Base-by-base conservation (phyloP, 2,888 invertebrate species). In the Scaptomyza reducta region DNA sequence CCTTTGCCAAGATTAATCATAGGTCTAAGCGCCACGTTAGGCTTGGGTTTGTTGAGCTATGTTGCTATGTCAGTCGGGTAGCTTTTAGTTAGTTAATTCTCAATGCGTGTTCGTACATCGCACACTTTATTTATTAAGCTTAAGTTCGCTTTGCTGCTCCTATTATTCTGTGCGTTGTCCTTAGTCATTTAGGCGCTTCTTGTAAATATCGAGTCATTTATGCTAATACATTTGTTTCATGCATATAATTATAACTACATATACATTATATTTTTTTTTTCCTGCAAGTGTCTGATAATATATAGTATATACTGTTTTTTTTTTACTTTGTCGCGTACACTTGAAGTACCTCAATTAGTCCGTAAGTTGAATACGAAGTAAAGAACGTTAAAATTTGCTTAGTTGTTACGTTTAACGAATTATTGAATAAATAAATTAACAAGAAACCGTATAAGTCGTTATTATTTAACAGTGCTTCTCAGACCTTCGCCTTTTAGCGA, bases 171-270 rank as follows among this genome's bases (percentile, higher is more conserved):
- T 69, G 61, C 70, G 46, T 59, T 59, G 50, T 69, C 63, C 67
- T 71, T 82, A 87, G 83, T 82, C 76, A 79, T 25, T 66, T 87
- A 88, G 78, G 82, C 67, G 85, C 79, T 87, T 85, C 49, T 75
- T 88, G 87, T 87, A 87, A 77, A 89, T 87, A 87, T 87, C 87
- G 78, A 87, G 87, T 87, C 87, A 87, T 87, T 80, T 89, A 84
- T 87, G 82, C 66, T 87, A 77, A 79, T 73, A 57, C 60, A 51
- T 64, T 63, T 61, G 55, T 63, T 73, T 67, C 50, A 50, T 50
- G 46, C 31, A 18, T 38, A 31, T 41, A 35, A 46, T 50, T 46
- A 42, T 50, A 33, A 33, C 22, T 40, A 54, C 22, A 53, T 35
- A 53, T 59, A 51, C 40, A 51, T 44, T 7, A 54, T 25, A 51